Evolutionary conservation across 2,888 invertebrate genomes (phyloP), one percentile per base, ranked within the genome.

Genomic region (Aleiodes leptofemur): DNA sequence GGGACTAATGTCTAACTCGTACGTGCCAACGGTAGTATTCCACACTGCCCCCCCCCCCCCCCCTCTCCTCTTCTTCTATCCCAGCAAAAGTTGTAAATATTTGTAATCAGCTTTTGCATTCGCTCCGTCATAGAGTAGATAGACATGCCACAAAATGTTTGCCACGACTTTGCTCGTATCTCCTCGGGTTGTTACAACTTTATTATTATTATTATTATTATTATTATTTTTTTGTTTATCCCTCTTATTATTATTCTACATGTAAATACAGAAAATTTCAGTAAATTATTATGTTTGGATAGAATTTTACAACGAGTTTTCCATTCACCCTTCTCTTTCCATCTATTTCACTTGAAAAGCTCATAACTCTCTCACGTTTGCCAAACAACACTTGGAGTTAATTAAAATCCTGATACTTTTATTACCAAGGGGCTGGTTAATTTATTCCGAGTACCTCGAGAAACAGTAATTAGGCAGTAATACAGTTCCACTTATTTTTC

Each of bases 71-170:
- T 38, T 2, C 38, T 38, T 3, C 8, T 8, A 8, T 43, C 43
- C 7, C 9, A 9, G 43, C 69, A 43, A 68, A 78, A 78, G 75
- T 78, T 78, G 74, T 78, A 78, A 78, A 76, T 78, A 79, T 77
- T 78, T 74, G 78, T 76, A 78, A 79, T 79, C 76, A 78, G 79
- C 71, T 74, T 77, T 79, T 71, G 53, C 56, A 64, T 74, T 74
- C 69, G 76, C 73, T 71, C 56, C 34, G 51, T 76, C 70, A 69
- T 64, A 68, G 66, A 23, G 23, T 13, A 73, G 34, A 69, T 57
- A 38, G 69, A 29, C 55, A 69, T 61, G 69, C 23, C 51, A 53
- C n/a, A 48, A n/a, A 72, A 29, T 71, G 11, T n/a, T 48, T 57
- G n/a, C 31, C n/a, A 50, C 16, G 68, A 50, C 69, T 51, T 55